These are phyloP conservation scores for Octopus bimaculoides DNA, from an alignment of 1,140 invertebrate genomes.

Conservation along the genomic window DNA sequence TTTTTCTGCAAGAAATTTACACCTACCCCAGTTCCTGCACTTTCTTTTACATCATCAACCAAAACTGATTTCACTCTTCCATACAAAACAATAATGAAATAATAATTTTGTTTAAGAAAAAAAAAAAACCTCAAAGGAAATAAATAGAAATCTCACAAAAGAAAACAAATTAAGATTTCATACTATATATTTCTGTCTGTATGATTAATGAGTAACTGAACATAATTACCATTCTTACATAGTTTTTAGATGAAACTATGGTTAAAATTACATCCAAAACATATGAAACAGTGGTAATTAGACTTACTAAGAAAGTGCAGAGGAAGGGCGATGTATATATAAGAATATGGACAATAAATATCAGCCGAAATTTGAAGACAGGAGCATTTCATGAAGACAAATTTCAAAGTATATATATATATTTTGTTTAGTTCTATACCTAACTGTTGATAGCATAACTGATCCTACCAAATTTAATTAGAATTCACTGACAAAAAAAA, in stretches of 20 bases:
- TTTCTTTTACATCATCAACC: background rate
- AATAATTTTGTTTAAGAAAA: background rate
- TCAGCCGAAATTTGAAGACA: background rate
- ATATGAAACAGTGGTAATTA: background rate
- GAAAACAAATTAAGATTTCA: background rate
- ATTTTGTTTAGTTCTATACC: no score
- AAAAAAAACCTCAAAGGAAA: background rate
- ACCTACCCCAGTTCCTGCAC: background rate
- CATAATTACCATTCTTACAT: background rate
- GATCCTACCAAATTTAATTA: no score
- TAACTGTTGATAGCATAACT: no score
- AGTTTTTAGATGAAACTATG: background rate
- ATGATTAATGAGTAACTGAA: background rate
- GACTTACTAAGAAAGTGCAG: conserved; percentile 8
- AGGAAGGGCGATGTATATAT: conserved; percentile 6
- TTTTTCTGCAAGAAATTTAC: background rate
- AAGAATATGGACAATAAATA: background rate
- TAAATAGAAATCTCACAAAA: background rate
- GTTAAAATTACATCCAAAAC: background rate
- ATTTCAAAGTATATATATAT: no score
- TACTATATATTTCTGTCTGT: background rate
- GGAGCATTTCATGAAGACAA: background rate
- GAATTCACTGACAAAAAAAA: no score
- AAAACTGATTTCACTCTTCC: background rate
- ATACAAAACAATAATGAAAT: background rate